Evolutionary conservation across 1,140 invertebrate species (phyloP).

Genomic region (Hyposmocoma kahamanoa): DNA sequence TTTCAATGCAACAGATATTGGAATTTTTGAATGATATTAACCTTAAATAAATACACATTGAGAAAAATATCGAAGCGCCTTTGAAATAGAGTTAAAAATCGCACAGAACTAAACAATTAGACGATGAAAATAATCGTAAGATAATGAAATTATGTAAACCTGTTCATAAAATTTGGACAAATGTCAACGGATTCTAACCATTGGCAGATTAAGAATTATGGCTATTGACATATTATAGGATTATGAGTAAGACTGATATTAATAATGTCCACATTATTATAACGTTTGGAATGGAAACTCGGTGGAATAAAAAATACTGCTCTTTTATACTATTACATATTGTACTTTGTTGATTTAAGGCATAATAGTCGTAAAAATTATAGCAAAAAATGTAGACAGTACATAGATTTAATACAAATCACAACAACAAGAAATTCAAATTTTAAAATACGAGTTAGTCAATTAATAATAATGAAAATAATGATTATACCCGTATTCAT

Average conservation of each 20-base stretch:
- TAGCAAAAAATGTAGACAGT: neutral
- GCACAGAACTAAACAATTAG: slow-evolving; percentile 43
- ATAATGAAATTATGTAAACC: no score
- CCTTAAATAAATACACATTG: slow-evolving; percentile 8
- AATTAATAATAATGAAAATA: slow-evolving; percentile 4
- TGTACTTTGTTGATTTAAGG: neutral
- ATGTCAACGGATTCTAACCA: no score
- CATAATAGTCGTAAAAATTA: slow-evolving; percentile 4
- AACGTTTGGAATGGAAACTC: slow-evolving; percentile 47
- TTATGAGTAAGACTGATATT: neutral
- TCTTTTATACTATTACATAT: neutral
- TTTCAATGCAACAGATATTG: no score
- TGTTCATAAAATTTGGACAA: no score
- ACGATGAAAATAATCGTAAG: slow-evolving; percentile 12
- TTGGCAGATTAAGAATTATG: no score
- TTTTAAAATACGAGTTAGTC: no score
- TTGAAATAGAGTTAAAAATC: slow-evolving; percentile 23
- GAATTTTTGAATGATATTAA: slow-evolving; percentile 17
- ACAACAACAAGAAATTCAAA: no score
- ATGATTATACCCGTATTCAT: slow-evolving; percentile 29
- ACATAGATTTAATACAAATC: neutral
- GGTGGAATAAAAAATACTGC: slow-evolving; percentile 61
- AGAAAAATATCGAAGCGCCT: neutral
- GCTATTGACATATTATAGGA: neutral
- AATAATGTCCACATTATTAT: neutral